These are phyloP conservation scores for Willisornis vidua DNA, from an alignment of 2,113 vertebrate species.

Conservation along the genomic window DNA sequence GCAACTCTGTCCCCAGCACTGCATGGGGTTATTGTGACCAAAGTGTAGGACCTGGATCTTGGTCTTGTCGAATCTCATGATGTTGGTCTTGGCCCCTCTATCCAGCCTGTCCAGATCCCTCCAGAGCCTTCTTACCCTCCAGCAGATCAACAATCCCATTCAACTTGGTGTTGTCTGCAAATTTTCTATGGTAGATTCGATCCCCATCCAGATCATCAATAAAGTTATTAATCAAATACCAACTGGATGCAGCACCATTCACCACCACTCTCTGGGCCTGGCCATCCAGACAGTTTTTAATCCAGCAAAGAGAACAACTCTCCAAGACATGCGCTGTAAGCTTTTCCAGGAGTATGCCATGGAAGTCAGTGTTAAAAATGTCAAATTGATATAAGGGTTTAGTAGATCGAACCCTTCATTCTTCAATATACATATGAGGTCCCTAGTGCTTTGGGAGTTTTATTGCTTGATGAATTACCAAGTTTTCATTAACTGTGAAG, in stretches of 20 bases:
- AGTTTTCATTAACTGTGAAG: not conserved
- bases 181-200: not conserved
- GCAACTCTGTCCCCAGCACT: rapidly evolving
- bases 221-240: not conserved
- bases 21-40: not conserved
- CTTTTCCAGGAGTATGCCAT: not conserved
- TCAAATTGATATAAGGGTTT: not conserved
- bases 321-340: not conserved
- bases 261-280: not conserved
- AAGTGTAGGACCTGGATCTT: rapidly evolving
- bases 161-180: rapidly evolving
- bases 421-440: not conserved
- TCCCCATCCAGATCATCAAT: not conserved
- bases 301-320: not conserved
- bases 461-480: not conserved
- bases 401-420: not conserved
- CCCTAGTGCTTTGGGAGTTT: not conserved
- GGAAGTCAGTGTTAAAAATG: not conserved
- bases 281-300: not conserved
- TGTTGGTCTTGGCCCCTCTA: not conserved
- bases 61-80: not conserved
- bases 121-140: not conserved
- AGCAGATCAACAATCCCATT: not conserved
- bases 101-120: not conserved
- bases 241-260: not conserved